phyloP scores from a whole-genome alignment of 1,140 invertebrate genomes.

The Drosophila ironensis region DNA sequence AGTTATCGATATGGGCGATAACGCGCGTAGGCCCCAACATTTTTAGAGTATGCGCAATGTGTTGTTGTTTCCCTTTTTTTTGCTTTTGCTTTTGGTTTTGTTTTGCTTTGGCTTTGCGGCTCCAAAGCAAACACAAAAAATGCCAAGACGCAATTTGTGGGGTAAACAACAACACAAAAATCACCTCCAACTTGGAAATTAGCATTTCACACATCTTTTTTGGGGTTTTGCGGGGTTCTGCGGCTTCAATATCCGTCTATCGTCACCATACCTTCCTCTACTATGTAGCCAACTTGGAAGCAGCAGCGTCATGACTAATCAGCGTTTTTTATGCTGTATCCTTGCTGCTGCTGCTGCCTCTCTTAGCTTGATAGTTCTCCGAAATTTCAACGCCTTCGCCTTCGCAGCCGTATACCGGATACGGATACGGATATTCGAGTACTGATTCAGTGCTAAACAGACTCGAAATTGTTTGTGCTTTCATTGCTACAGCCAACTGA shows the following conservation, averaged over 20 bases:
- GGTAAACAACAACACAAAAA: conserved; percentile 39
- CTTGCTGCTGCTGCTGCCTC: neutral
- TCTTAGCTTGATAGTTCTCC: neutral
- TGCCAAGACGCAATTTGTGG: conserved; percentile 62
- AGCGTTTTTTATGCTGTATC: neutral
- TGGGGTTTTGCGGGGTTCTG: neutral
- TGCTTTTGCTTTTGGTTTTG: no score
- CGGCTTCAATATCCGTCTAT: no score
- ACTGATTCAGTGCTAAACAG: conserved; percentile 33
- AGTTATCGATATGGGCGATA: conserved; percentile 70
- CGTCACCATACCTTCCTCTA: conserved; percentile 28
- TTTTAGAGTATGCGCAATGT: conserved; percentile 39
- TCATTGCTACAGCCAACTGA: neutral
- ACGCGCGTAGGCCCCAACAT: conserved; percentile 24
- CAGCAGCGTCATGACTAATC: conserved; percentile 38
- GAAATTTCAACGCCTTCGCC: conserved; percentile 6
- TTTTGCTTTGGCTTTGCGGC: neutral
- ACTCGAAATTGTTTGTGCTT: conserved; percentile 4
- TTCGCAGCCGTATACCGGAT: no score
- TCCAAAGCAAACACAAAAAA: conserved; percentile 44
- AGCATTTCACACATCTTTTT: conserved; percentile 3
- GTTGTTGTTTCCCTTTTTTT: conserved; percentile 9
- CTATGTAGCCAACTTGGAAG: conserved; percentile 28
- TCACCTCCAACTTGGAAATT: conserved; percentile 15
- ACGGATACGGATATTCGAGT: conserved; percentile 35